These are phyloP conservation scores for Atlantisia rogersi DNA, from an alignment of 2,113 vertebrate genomes.

Conservation along the genomic window DNA sequence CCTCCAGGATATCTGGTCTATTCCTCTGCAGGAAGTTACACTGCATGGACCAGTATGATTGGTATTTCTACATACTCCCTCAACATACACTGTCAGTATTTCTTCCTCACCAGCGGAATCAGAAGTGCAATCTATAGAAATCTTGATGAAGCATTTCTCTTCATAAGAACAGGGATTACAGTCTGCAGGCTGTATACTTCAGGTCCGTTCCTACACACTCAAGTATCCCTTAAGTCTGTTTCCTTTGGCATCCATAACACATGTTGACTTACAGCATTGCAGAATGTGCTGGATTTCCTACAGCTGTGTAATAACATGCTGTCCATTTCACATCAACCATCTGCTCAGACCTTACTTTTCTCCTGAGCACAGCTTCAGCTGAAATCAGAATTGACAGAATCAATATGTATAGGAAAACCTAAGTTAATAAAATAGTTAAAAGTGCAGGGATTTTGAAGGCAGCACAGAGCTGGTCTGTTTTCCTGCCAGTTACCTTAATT, in stretches of 20 bases:
- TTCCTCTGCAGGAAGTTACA: not conserved
- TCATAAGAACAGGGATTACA: not conserved
- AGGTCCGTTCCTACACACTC: not conserved
- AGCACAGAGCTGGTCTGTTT: not conserved
- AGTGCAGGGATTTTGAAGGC: not conserved
- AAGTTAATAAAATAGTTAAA: not conserved
- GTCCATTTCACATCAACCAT: not conserved
- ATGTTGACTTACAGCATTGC: not conserved
- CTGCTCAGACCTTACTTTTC: not conserved
- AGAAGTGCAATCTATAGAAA: not conserved
- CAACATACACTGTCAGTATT: not conserved
- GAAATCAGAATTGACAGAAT: constrained; percentile 5
- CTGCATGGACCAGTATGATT: not conserved
- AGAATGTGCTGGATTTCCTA: not conserved
- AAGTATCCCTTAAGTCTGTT: not conserved
- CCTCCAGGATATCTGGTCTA: not conserved
- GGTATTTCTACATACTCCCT: not conserved
- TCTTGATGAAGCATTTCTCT: not conserved
- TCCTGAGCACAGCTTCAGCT: not conserved
- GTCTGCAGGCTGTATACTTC: not conserved
- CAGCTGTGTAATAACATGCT: not conserved
- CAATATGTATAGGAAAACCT: not conserved
- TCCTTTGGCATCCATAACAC: not conserved
- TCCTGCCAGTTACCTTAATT: not conserved
- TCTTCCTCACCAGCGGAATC: not conserved